Base-by-base conservation (phyloP, 2,113 vertebrate genomes). In the Oncorhynchus mykiss region DNA sequence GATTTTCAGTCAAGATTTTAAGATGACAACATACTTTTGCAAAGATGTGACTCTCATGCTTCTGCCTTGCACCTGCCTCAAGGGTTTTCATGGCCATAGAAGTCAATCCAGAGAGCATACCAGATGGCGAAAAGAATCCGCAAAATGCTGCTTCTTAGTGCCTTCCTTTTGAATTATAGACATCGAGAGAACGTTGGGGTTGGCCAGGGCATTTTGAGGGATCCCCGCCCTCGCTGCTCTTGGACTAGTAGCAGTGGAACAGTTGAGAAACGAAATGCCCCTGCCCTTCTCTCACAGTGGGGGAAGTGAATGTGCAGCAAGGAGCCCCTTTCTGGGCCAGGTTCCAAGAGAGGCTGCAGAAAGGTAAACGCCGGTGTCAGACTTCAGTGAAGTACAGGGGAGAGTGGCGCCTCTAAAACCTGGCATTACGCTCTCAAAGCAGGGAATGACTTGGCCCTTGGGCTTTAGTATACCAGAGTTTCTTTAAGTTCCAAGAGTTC, bases 241-340 rank as follows among this genome's bases (percentile, higher is more conserved):
- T 67, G 65, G 65, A 67, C 27, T 16, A 18, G 65, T 14, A 29
- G 27, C 29, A 69, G 67, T 69, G 73, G 73, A 66, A 67, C 60
- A 73, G 72, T 73, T 49, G 64, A 66, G 66, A 31, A 74, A 67
- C 24, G 31, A 54, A 74, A 74, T 74, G 67, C 34, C 64, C 27
- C 48, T 49, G 45, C 64, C 64, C 45, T 67, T 67, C 20, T 49
- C 51, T 57, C 27, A 29, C 27, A 67, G 65, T 67, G 25, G 70
- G 65, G 25, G 65, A 67, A 67, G 27, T 67, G 65, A 67, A 24
- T 67, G 4, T 14, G 14, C 18, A 45, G 39, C 54, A 57, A 65
- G 71, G 71, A 67, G 65, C 65, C 65, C 31, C 65, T 67, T 67
- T 67, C 65, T 67, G 27, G 65, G 65, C 65, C 27, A 31, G 65